Conservation (phyloP, 2,797 vertebrate species). For the Argyrosomus regius region DNA sequence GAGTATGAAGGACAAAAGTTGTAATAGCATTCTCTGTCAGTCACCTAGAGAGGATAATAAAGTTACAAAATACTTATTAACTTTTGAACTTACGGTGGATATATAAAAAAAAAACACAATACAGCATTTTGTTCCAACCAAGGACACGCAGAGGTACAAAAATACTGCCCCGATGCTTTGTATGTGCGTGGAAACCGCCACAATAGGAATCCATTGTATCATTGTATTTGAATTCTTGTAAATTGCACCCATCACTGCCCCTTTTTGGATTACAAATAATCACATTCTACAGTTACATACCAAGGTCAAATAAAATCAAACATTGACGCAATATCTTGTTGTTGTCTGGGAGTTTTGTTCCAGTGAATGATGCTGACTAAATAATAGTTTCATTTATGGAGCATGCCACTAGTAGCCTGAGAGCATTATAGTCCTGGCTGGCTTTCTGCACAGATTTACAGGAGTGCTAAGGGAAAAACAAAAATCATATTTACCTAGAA, state of each 20-base stretch:
- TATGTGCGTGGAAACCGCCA: background rate
- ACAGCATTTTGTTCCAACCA: constrained; percentile 16
- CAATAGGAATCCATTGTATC: constrained; percentile 13
- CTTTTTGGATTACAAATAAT: background rate
- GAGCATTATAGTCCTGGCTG: background rate
- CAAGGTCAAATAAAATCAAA: background rate
- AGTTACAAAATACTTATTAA: constrained; percentile 28
- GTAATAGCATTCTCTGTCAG: background rate
- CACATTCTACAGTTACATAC: background rate
- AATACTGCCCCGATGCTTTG: constrained; percentile 29
- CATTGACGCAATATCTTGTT: no score
- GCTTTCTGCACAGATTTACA: background rate
- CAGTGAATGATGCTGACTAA: background rate
- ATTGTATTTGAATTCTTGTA: background rate
- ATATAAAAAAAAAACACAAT: constrained; percentile 9
- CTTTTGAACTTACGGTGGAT: constrained; percentile 5
- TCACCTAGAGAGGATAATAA: constrained; percentile 12
- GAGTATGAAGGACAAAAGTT: constrained; percentile 9
- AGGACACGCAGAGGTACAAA: constrained; percentile 27
- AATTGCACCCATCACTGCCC: background rate
- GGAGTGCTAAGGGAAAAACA: no score
- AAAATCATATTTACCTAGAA: no score
- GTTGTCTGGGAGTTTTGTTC: background rate
- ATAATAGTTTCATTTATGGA: background rate
- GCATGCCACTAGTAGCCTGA: no score